Percentiles rank a stretch among this genome's conserved stretches.
These are phyloP conservation scores for Drosophila nasuta DNA, from an alignment of 1,140 invertebrate species.

Conservation along the genomic window DNA sequence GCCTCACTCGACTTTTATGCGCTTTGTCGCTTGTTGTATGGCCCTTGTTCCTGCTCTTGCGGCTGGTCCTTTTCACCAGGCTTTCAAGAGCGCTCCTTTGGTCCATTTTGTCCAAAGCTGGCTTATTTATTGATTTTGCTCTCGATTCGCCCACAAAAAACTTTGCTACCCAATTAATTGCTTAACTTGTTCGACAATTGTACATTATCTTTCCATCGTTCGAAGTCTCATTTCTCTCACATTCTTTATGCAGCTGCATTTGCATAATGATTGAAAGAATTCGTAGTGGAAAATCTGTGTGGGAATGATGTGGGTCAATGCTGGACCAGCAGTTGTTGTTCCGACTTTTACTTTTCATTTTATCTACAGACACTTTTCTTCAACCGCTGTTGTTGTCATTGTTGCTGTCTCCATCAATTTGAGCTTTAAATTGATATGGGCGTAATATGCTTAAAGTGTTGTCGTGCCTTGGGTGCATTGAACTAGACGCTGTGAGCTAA, in stretches of 20 bases:
- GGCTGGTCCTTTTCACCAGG: conserved; percentile 36
- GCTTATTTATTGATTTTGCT: conserved; percentile 72
- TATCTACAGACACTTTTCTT: conserved; percentile 48
- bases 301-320: conserved; percentile 61
- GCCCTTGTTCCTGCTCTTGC: conserved; percentile 32
- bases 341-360: conserved; percentile 44
- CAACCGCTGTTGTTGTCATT: conserved; percentile 16
- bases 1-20: conserved; percentile 65
- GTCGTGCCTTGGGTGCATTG: conserved; percentile 35
- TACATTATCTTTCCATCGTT: background rate
- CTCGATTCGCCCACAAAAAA: conserved; percentile 16
- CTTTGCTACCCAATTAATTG: conserved; percentile 8
- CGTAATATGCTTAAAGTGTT: conserved; percentile 41
- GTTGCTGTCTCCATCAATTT: conserved; percentile 24
- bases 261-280: conserved; percentile 63
- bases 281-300: conserved; percentile 39
- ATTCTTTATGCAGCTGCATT: conserved; percentile 62
- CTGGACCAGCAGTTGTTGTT: conserved; percentile 60
- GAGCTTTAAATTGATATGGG: conserved; percentile 53
- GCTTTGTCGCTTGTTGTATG: conserved; percentile 78
- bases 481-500: conserved; percentile 55
- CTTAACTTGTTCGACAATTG: background rate
- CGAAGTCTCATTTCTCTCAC: background rate
- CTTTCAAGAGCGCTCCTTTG: conserved; percentile 23
- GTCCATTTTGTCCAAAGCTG: conserved; percentile 32